Evolutionary conservation across 2,888 invertebrate genomes (phyloP).

Genomic region (Tubulanus polymorphus): DNA sequence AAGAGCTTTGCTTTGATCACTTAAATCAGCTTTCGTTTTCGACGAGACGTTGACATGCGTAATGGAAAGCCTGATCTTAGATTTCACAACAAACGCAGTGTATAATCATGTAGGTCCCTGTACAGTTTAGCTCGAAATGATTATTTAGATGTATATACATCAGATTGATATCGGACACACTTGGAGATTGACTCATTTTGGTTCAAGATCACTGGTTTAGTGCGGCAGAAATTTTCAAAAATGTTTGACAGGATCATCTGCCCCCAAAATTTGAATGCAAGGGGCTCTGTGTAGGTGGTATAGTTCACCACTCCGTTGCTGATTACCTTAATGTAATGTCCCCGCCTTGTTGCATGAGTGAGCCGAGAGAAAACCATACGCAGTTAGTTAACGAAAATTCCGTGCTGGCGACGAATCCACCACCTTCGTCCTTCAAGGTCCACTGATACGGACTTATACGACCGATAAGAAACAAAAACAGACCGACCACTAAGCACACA

Average conservation of each 20-base stretch:
- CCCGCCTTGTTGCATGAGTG: conserved; percentile 95
- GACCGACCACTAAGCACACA: conserved; percentile 92
- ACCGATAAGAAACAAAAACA: conserved; percentile 92
- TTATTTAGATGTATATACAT: too few relatives aligned
- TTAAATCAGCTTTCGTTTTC: too few relatives aligned
- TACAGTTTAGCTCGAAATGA: too few relatives aligned
- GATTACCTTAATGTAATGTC: conserved; percentile 82
- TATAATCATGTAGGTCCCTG: too few relatives aligned
- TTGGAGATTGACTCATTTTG: too few relatives aligned
- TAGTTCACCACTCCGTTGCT: background rate
- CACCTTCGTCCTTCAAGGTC: conserved; percentile 58
- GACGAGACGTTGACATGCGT: too few relatives aligned
- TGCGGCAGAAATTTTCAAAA: too few relatives aligned
- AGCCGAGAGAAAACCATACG: conserved; percentile 89
- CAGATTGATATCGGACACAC: too few relatives aligned
- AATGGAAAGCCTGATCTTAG: too few relatives aligned
- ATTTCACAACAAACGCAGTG: background rate
- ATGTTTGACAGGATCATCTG: too few relatives aligned
- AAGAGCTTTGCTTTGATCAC: too few relatives aligned
- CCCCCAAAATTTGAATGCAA: background rate
- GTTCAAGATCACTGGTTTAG: too few relatives aligned
- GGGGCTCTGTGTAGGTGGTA: background rate
- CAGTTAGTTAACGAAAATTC: conserved; percentile 85
- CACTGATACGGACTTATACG: conserved; percentile 95
- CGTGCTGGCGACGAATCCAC: background rate